Evolutionary conservation across 2,888 invertebrate species (phyloP).

Genomic region (Callosobruchus maculatus): DNA sequence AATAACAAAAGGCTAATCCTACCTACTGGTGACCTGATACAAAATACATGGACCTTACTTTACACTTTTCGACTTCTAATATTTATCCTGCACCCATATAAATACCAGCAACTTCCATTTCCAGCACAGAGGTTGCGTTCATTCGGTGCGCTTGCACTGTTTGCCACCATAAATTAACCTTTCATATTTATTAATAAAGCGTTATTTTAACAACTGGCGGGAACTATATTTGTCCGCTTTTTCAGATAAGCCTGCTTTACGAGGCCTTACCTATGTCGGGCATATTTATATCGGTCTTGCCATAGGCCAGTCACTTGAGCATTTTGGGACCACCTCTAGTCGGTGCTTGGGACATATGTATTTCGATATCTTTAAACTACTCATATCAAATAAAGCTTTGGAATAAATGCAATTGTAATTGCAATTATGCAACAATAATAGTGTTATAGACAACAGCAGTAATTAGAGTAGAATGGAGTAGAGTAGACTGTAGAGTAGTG

Average conservation of each 20-base stretch:
- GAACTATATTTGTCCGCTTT: slow-evolving; percentile 34
- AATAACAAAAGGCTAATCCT: no score
- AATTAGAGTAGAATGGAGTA: no score
- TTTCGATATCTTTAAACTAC: no score
- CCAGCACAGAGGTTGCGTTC: slow-evolving; percentile 4
- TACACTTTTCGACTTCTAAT: background rate
- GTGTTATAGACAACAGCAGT: no score
- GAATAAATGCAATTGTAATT: no score
- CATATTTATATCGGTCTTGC: slow-evolving; percentile 17
- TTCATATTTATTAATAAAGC: slow-evolving; percentile 36
- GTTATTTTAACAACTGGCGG: slow-evolving; percentile 34
- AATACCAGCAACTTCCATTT: slow-evolving; percentile 8
- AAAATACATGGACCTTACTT: background rate
- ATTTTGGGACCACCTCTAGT: no score
- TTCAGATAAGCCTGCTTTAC: slow-evolving; percentile 27
- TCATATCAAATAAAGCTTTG: no score
- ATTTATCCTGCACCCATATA: background rate
- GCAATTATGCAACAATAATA: no score
- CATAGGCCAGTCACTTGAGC: background rate
- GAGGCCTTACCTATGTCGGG: slow-evolving; percentile 17
- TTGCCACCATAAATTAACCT: slow-evolving; percentile 32
- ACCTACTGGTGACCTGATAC: background rate
- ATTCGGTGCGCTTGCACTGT: slow-evolving; percentile 29
- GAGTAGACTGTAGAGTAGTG: no score
- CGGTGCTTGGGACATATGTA: no score